phyloP scores from a whole-genome alignment of 2,888 invertebrate species.

The Hemithea aestivaria region DNA sequence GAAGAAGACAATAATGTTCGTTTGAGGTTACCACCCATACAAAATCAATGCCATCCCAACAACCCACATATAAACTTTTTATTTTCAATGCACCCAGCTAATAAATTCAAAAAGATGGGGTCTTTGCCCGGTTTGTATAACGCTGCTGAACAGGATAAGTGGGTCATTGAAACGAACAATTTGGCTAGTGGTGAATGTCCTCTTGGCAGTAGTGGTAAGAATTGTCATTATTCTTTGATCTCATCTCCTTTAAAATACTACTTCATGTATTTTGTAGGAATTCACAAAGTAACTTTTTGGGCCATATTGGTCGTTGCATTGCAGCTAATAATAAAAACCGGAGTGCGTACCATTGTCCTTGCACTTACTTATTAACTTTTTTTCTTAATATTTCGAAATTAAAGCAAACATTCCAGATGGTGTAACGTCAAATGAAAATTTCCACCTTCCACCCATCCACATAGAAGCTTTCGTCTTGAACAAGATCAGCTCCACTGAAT shows the following conservation, averaged over 20 bases:
- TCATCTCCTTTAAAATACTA: too few relatives aligned
- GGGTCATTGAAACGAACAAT: slow-evolving; percentile 46
- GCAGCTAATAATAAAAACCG: too few relatives aligned
- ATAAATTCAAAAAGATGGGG: slow-evolving; percentile 27
- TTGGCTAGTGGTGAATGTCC: slow-evolving; percentile 59
- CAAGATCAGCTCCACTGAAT: slow-evolving; percentile 21
- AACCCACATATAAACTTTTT: slow-evolving; percentile 50
- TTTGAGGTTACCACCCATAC: slow-evolving; percentile 60
- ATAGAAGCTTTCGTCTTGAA: slow-evolving; percentile 36
- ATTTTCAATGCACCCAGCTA: slow-evolving; percentile 39
- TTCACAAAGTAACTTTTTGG: too few relatives aligned
- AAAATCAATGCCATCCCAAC: slow-evolving; percentile 40
- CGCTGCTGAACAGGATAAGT: slow-evolving; percentile 38
- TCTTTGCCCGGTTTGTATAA: slow-evolving; percentile 36
- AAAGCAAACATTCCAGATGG: slow-evolving; percentile 24
- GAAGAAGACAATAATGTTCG: slow-evolving; percentile 28
- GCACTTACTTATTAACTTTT: slow-evolving; percentile 6
- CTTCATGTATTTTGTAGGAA: too few relatives aligned
- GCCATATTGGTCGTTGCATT: too few relatives aligned
- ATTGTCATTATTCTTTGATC: neutral
- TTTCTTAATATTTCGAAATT: too few relatives aligned
- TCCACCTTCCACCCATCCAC: slow-evolving; percentile 57
- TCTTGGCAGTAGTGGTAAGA: slow-evolving; percentile 45
- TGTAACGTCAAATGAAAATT: slow-evolving; percentile 18
- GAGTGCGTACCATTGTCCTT: too few relatives aligned